A percentile compares a stretch with the other conserved stretches of the same genome.
Conservation (phyloP, 1,140 invertebrate genomes). For the Anagrus nilaparvatae region DNA sequence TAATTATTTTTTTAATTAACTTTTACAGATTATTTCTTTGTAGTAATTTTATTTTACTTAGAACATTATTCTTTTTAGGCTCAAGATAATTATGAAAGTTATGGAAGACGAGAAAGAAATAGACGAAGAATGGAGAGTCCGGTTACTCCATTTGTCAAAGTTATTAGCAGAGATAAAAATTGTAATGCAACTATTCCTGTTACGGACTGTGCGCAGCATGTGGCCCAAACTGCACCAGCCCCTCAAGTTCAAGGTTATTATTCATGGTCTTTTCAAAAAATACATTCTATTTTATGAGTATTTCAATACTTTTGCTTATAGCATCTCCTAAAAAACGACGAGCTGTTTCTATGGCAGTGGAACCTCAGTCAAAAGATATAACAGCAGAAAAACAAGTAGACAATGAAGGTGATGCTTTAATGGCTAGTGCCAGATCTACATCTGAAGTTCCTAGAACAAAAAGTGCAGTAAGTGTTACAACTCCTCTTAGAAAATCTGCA, state of each 20-base stretch:
- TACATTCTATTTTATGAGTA: background rate
- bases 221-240: conserved; percentile 26
- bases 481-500: conserved; percentile 35
- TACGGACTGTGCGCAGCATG: conserved; percentile 36
- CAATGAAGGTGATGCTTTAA: conserved; percentile 44
- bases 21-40: too few relatives aligned
- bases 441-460: conserved; percentile 36
- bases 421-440: conserved; percentile 41
- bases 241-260: conserved; percentile 31
- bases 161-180: conserved; percentile 52
- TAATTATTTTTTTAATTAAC: conserved; percentile 8
- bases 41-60: too few relatives aligned
- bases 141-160: conserved; percentile 32
- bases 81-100: conserved; percentile 35
- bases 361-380: conserved; percentile 31
- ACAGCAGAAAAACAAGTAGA: conserved; percentile 39
- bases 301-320: conserved; percentile 7
- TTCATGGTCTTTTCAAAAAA: background rate
- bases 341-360: conserved; percentile 45
- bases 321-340: conserved; percentile 45
- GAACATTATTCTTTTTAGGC: too few relatives aligned
- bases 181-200: conserved; percentile 56
- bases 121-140: conserved; percentile 31
- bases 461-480: conserved; percentile 26
- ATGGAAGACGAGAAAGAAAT: conserved; percentile 34